A percentile compares a stretch with the other conserved stretches of the same genome.
These are phyloP conservation scores for Daphoenositta chrysoptera DNA, from an alignment of 2,113 vertebrate genomes.

Conservation along the genomic window DNA sequence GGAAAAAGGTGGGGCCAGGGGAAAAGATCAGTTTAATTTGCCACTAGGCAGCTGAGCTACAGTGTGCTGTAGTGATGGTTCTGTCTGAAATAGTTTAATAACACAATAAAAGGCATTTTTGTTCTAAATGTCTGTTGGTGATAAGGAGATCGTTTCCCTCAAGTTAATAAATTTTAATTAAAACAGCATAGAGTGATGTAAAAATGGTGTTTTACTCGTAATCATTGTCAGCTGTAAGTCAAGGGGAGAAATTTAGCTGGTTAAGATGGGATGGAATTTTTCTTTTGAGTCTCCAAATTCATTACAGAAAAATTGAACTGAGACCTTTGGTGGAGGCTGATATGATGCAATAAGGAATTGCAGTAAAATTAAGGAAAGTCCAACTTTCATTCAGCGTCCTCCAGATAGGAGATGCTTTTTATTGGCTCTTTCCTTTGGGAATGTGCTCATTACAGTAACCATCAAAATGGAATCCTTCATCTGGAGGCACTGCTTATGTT, in stretches of 20 bases:
- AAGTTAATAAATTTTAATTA: slow-evolving; percentile 70
- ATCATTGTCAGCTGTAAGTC: slow-evolving; percentile 51
- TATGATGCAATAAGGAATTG: slow-evolving; percentile 51
- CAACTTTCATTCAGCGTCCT: slow-evolving; percentile 25
- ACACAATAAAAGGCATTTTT: slow-evolving; percentile 48
- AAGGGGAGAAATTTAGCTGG: slow-evolving; percentile 41
- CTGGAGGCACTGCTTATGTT: slow-evolving; percentile 40
- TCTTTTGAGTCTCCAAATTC: slow-evolving; percentile 41
- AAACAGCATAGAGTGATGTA: slow-evolving; percentile 35
- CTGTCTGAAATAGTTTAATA: slow-evolving; percentile 53
- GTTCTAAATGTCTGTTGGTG: slow-evolving; percentile 13
- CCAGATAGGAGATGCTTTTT: slow-evolving; percentile 46
- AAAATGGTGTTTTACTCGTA: slow-evolving; percentile 12
- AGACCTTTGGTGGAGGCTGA: slow-evolving; percentile 37
- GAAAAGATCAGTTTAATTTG: slow-evolving; percentile 57
- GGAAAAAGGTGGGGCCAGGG: fast-evolving
- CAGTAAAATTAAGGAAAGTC: slow-evolving; percentile 60
- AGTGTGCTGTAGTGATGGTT: slow-evolving; percentile 3
- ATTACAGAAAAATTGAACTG: slow-evolving; percentile 56
- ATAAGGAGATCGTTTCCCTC: slow-evolving; percentile 48
- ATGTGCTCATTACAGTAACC: slow-evolving; percentile 70
- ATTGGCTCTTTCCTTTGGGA: slow-evolving; percentile 63
- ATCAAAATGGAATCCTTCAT: slow-evolving; percentile 66
- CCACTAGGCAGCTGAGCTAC: slow-evolving; percentile 9
- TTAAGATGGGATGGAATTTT: not conserved